Conservation (phyloP, 2,888 invertebrate genomes). For the Meteorus colon region DNA sequence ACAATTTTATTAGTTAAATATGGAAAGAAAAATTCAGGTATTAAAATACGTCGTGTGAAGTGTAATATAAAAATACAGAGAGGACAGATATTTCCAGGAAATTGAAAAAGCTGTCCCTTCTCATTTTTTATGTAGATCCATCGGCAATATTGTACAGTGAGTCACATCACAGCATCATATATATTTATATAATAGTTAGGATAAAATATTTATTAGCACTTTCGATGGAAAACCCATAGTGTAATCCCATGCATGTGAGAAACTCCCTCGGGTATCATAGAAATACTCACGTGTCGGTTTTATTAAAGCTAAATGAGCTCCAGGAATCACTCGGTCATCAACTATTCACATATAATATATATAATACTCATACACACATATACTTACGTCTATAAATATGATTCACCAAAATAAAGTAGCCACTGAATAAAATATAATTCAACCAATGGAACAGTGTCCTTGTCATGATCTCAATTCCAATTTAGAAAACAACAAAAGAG, state of each 20-base stretch:
- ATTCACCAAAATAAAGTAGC: constrained; percentile 14
- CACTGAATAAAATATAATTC: constrained; percentile 22
- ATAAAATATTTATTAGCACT: constrained; percentile 32
- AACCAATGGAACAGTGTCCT: constrained; percentile 8
- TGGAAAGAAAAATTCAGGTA: neutral
- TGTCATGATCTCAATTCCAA: constrained; percentile 25
- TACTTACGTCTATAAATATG: neutral
- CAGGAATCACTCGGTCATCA: constrained; percentile 7
- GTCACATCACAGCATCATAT: neutral
- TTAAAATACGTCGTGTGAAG: constrained; percentile 1
- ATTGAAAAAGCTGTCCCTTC: neutral
- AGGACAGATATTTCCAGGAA: constrained; percentile 2
- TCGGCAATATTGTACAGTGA: neutral
- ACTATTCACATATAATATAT: neutral
- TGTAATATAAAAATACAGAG: neutral
- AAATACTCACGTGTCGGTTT: constrained; percentile 32
- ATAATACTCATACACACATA: neutral
- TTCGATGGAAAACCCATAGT: neutral
- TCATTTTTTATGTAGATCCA: neutral
- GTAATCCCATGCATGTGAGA: constrained; percentile 27
- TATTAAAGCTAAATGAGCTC: constrained; percentile 31
- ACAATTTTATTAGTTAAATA: neutral
- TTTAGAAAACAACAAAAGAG: constrained; percentile 21
- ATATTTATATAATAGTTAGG: neutral
- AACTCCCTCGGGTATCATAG: constrained; percentile 23